phyloP scores from a whole-genome alignment of 1,140 invertebrate species.

The Rhopalosiphum padi region DNA sequence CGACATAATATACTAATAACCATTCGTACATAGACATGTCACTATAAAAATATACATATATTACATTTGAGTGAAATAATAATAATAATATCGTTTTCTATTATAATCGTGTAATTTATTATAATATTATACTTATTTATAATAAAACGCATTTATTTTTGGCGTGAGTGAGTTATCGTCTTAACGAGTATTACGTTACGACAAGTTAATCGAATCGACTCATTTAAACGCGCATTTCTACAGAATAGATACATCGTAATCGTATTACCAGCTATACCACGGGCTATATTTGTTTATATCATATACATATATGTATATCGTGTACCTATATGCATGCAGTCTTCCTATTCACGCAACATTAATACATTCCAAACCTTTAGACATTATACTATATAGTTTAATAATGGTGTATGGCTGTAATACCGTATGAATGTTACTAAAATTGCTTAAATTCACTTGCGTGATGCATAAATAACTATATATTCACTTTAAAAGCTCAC shows the following conservation, averaged over 20 bases:
- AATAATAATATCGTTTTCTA: not conserved
- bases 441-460: conserved; percentile 28
- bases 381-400: not conserved
- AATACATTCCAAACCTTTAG: not conserved
- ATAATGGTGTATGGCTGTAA: not conserved
- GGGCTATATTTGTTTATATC: not conserved
- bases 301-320: not conserved
- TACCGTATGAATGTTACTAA: not conserved
- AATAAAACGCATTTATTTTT: not conserved
- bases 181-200: not conserved
- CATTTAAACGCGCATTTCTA: not conserved
- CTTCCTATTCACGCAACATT: conserved; percentile 6
- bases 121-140: not conserved
- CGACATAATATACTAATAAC: not conserved
- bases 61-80: not conserved
- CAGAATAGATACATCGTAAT: not conserved
- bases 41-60: not conserved
- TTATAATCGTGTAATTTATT: not conserved
- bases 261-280: not conserved
- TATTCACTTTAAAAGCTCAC: conserved; percentile 10
- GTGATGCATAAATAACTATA: conserved; percentile 26
- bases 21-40: not conserved
- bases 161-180: not conserved
- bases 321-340: not conserved
- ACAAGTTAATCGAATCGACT: not conserved